Evolutionary conservation across 2,113 vertebrate species (phyloP).

Genomic region (Ictalurus furcatus): DNA sequence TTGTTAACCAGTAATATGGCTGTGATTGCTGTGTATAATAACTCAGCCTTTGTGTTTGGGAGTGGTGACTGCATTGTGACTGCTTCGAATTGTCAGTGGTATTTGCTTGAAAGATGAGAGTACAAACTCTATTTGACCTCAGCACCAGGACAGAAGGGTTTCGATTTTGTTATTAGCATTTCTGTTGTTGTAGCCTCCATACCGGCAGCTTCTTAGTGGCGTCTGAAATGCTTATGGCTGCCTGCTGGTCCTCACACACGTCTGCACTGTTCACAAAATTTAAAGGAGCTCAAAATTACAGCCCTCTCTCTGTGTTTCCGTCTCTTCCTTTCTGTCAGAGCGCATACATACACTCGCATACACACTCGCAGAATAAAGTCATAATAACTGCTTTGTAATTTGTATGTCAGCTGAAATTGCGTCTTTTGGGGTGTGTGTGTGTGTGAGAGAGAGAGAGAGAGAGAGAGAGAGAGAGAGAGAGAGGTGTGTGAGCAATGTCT

Average conservation of each 20-base stretch:
- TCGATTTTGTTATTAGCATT: constrained; percentile 25
- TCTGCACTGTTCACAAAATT: background rate
- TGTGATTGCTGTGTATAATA: constrained; percentile 27
- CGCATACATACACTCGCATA: background rate
- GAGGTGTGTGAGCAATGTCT: constrained; percentile 22
- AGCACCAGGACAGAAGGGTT: background rate
- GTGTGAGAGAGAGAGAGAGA: background rate
- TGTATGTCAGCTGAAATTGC: constrained; percentile 28
- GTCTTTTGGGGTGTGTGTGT: background rate
- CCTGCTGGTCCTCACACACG: constrained; percentile 2
- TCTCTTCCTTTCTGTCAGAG: background rate
- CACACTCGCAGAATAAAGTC: background rate
- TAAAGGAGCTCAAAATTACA: constrained; percentile 8
- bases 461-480: no score
- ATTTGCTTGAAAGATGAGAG: constrained; percentile 8
- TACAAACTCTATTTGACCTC: constrained; percentile 25
- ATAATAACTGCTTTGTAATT: constrained; percentile 49
- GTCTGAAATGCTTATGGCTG: constrained; percentile 19
- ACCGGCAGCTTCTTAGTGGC: background rate
- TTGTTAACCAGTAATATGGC: background rate
- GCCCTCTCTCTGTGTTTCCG: constrained; percentile 17
- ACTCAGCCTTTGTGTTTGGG: background rate
- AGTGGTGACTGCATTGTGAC: background rate
- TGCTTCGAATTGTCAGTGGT: constrained; percentile 25
- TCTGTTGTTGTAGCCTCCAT: background rate